Base-by-base conservation (phyloP, 53 echinoderm and acorn worm genomes). In the Apostichopus leukothele region DNA sequence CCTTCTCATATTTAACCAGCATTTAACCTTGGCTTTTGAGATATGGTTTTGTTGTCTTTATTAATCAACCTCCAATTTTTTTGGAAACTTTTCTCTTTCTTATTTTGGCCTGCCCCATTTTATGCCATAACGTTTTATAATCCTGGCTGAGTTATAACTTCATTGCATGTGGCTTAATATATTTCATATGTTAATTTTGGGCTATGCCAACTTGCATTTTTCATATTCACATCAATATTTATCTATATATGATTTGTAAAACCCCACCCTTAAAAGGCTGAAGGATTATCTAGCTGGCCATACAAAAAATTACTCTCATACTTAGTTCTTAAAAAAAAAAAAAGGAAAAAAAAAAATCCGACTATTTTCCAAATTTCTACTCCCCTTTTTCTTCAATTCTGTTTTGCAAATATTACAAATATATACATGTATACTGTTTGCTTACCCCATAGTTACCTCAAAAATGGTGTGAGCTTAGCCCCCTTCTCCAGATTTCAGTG, bases 161-260 rank as follows among this genome's bases (percentile, higher is more conserved):
- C 75, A 75, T 39, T 75, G 75, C 75, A 75, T 75, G 75, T 39
- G 75, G 75, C 75, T 75, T 75, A 39, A 39, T 22, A 75, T 19
- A 16, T 75, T 75, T 75, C 9, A 39, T 19, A 9, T 22, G 39
- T 20, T 39, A 18, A 75, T 25, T 39, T 39, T 16, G 23, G 21
- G 75, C 39, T 75, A 25, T 10, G 21, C 19, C 25, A 3, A 39
- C 39, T 39, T 39, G 39, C 39, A 39, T 39, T 39, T 3, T 39
- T 39, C 39, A 39, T 39, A 39, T 39, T 39, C 39, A 39, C 39
- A 39, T 39, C 2, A 39, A 39, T 39, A 39, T 39, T 39, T 39
- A 39, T 39, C 39, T 39, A 39, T 39, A 39, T 39, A 39, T 39
- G 39, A 39, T 39, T 39, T 39, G 39, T 39, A 39, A 39, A 39